Evolutionary conservation across 1,140 invertebrate genomes (phyloP), one percentile per base, ranked within the genome.

Genomic region (Phthorimaea operculella): DNA sequence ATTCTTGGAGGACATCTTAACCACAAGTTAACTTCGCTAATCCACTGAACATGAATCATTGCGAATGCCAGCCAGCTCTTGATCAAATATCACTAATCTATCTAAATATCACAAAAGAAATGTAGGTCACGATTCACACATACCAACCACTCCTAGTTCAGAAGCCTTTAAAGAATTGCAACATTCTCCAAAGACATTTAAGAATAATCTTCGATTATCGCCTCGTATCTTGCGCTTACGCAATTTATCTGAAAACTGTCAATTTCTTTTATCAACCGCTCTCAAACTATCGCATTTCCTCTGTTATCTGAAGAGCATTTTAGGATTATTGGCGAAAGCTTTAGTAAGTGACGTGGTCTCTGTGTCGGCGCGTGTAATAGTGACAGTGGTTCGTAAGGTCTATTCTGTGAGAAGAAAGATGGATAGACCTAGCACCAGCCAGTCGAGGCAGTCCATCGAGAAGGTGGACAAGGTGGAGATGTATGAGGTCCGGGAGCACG

Each of bases 231-330:
- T 15, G 49, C 50, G 15, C 60, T 83, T 81, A 74, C 79, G 69
- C 79, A 84, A 79, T 68, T 75, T 75, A 82, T 84, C 77, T 76
- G 15, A 15, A 70, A 79, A 51, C 72, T 79, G 75, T 81, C 79
- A 76, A 77, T 70, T 57, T 54, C 18, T 50, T 60, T n/a, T 17
- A 17, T 16, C 16, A 15, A 16, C 16, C 11, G 15, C 14, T 47
- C 44, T 9, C 11, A 47, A 16, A 16, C 11, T 47, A 28, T 28
- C 21, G 21, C 21, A 28, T 28, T 28, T 28, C 6, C 21, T 28
- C 21, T 28, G 11, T 47, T 47, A 47, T 47, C 44, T 47, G 9
- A 15, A 47, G 16, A 47, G 16, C 44, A 42, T 42, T 9, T 47
- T 9, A 14, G 16, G 44, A 47, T 60, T 51, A 28, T 28, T 28